A percentile compares a stretch with the other conserved stretches of the same genome.
Evolutionary conservation across 2,888 invertebrate species (phyloP).

Genomic region (Seira ritae): DNA sequence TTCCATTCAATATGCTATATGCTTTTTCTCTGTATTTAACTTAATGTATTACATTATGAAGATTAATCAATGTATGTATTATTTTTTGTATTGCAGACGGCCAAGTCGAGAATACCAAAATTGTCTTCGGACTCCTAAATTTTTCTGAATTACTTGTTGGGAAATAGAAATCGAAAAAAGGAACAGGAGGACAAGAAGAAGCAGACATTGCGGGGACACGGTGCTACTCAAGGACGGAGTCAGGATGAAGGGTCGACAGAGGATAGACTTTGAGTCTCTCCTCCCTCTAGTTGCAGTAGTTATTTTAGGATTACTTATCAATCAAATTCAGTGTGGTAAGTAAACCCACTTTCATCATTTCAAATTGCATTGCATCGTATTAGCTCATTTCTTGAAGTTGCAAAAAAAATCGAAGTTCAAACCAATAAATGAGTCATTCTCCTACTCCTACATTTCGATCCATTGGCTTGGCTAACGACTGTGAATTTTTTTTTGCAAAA

Average conservation of each 20-base stretch:
- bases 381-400: no score
- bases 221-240: slow-evolving; percentile 54
- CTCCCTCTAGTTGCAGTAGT: slow-evolving; percentile 52
- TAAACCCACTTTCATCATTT: not conserved
- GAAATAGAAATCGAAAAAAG: slow-evolving; percentile 18
- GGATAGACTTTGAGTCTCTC: slow-evolving; percentile 65
- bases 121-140: slow-evolving; percentile 33
- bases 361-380: no score
- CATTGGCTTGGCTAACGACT: no score
- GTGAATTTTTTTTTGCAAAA: no score
- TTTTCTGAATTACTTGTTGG: slow-evolving; percentile 41
- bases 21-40: no score
- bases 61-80: not conserved
- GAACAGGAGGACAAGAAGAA: slow-evolving; percentile 33
- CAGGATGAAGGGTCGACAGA: slow-evolving; percentile 65
- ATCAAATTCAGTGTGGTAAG: slow-evolving; percentile 47
- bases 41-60: not conserved
- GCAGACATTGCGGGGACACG: slow-evolving; percentile 47
- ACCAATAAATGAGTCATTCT: no score
- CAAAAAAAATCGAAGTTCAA: no score
- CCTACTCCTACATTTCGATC: no score
- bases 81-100: slow-evolving; percentile 41
- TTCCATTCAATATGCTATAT: not conserved
- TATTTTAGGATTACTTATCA: slow-evolving; percentile 58
- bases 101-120: slow-evolving; percentile 48